These are phyloP conservation scores for Dendrolimus houi DNA, from an alignment of 2,888 invertebrate genomes.

Conservation along the genomic window DNA sequence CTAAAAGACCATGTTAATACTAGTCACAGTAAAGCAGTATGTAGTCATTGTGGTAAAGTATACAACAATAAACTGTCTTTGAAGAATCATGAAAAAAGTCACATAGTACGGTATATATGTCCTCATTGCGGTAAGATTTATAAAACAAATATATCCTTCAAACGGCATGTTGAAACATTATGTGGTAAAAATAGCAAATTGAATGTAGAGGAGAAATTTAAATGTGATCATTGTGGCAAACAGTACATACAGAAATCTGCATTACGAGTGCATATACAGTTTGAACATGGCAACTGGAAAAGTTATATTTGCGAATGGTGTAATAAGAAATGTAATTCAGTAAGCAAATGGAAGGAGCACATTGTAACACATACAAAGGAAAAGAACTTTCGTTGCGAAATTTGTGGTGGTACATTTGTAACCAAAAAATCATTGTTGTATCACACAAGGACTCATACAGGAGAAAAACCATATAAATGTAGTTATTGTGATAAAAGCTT, in stretches of 20 bases:
- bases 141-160: constrained; percentile 21
- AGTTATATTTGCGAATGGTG: constrained; percentile 29
- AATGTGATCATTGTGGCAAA: constrained; percentile 30
- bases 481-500: constrained; percentile 25
- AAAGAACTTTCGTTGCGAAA: constrained; percentile 28
- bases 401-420: constrained; percentile 28
- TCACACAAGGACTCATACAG: constrained; percentile 34
- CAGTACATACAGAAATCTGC: constrained; percentile 23
- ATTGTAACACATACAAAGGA: constrained; percentile 33
- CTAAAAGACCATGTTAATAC: constrained; percentile 21
- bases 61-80: constrained; percentile 22
- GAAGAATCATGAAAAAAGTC: constrained; percentile 23
- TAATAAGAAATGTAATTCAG: constrained; percentile 25
- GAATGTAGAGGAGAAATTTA: constrained; percentile 5
- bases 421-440: constrained; percentile 28
- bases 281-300: constrained; percentile 27
- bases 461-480: constrained; percentile 34
- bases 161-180: constrained; percentile 20
- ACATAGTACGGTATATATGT: constrained; percentile 19
- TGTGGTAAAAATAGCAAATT: neutral
- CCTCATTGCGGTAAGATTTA: constrained; percentile 29
- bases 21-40: constrained; percentile 19
- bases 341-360: constrained; percentile 27
- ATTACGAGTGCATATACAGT: constrained; percentile 26
- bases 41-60: constrained; percentile 30